These are phyloP conservation scores for Sebastes flavidus DNA, from an alignment of 2,797 vertebrate species.

Conservation along the genomic window DNA sequence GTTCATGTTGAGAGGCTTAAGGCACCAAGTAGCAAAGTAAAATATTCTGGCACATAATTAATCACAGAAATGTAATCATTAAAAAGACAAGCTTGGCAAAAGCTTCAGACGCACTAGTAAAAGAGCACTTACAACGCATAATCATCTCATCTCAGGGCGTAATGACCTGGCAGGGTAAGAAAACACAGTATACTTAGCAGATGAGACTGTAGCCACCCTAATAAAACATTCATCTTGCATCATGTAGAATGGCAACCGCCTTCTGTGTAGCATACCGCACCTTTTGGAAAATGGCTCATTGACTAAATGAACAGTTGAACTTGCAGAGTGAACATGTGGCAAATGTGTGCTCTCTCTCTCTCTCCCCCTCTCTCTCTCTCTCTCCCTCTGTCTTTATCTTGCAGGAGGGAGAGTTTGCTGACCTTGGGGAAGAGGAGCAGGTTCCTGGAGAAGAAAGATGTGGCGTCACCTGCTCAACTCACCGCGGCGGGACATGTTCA, in stretches of 20 bases:
- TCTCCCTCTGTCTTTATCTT: constrained; percentile 49
- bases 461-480: constrained; percentile 63
- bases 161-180: constrained; percentile 57
- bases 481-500: constrained; percentile 64
- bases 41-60: constrained; percentile 17
- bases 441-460: constrained; percentile 70
- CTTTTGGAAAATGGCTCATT: constrained; percentile 56
- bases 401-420: constrained; percentile 74
- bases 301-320: constrained; percentile 64
- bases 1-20: background rate
- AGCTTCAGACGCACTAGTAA: constrained; percentile 35
- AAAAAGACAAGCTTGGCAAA: constrained; percentile 46
- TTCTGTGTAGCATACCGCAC: constrained; percentile 29
- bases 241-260: constrained; percentile 50
- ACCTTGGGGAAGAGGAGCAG: constrained; percentile 60
- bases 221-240: constrained; percentile 63
- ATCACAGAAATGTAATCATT: constrained; percentile 44
- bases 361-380: constrained; percentile 44
- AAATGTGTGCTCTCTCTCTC: constrained; percentile 64
- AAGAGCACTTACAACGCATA: constrained; percentile 70
- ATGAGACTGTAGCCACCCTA: constrained; percentile 34
- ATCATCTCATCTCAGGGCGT: constrained; percentile 64
- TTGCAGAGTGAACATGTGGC: constrained; percentile 71
- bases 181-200: constrained; percentile 50
- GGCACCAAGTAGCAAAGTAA: background rate